Evolutionary conservation across 2,888 invertebrate genomes (phyloP).

Genomic region (Campaea margaritaria): DNA sequence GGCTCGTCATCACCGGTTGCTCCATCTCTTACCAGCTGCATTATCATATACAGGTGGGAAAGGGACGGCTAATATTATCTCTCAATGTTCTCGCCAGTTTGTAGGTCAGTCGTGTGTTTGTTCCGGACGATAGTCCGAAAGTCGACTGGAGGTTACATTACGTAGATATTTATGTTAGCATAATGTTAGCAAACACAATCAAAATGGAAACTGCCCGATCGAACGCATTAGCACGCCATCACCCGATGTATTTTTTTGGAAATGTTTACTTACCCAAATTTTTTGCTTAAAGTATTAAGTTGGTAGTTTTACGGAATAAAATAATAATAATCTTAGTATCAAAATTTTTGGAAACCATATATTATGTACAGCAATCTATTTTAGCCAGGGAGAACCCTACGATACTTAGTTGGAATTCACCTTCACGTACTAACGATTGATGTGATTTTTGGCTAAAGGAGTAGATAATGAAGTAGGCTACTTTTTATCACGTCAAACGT

Average conservation of each 20-base stretch:
- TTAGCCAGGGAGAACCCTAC: no score
- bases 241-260: conserved; percentile 12
- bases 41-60: conserved; percentile 57
- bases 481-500: not conserved
- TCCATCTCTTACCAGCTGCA: conserved; percentile 71
- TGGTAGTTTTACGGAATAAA: no score
- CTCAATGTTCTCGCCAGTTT: conserved; percentile 76
- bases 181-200: conserved; percentile 58
- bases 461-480: not conserved
- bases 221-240: conserved; percentile 43
- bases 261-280: no score
- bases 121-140: conserved; percentile 84
- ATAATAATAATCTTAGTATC: no score
- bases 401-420: no score
- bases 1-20: conserved; percentile 81
- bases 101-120: conserved; percentile 84
- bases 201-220: conserved; percentile 47
- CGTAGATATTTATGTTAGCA: conserved; percentile 69
- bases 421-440: no score
- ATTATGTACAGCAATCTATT: no score
- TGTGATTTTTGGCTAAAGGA: no score
- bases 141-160: conserved; percentile 84
- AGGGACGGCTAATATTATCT: conserved; percentile 72
- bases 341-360: no score
- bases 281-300: no score